Base-by-base conservation (phyloP, 2,113 vertebrate genomes). In the Benitochromis conjunctus region DNA sequence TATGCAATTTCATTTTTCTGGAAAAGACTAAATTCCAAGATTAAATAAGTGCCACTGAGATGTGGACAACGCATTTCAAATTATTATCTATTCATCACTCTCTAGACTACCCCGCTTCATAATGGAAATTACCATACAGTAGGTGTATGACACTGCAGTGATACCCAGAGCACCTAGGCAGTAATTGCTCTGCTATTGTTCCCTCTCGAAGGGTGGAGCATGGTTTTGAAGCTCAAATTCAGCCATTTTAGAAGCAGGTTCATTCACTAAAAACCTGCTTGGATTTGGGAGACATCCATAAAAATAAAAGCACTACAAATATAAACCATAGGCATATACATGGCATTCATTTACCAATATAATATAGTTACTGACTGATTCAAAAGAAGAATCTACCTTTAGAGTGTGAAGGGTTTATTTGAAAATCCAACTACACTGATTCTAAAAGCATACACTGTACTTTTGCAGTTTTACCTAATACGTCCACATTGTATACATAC, bases 161-260 rank as follows among this genome's bases (percentile, higher is more conserved):
- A 89, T 76, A 56, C 87, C 56, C 78, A 84, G 58, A 81, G 87
- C 60, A 83, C 55, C 58, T 66, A 62, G 51, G 58, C 85, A 92
- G 69, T 83, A 84, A 88, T 86, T 84, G 55, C 83, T 64, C 29
- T 54, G 74, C 79, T 87, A 79, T 66, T 84, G 81, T 80, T 86
- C 57, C 24, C 71, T 38, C 57, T 86, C 24, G 84, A 56, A 83
- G 60, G 43, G n/a, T 79, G 83, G 31, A 80, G 38, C 11, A 3
- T n/a, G 58, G 51, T 31, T 71, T 12, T 77, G 41, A 74, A 64
- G 43, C 77, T 64, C 43, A 80, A 71, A 53, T 48, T n/a, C 62
- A 80, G 79, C 51, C 43, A 76, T 76, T 76, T 76, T 26, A 74
- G 82, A 82, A 6, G 8, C 4, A 2, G 14, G 41, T 43, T 79